Percentiles rank a stretch among this genome's conserved stretches.
phyloP scores from a whole-genome alignment of 1,140 invertebrate genomes.

The Metopolophium dirhodum region DNA sequence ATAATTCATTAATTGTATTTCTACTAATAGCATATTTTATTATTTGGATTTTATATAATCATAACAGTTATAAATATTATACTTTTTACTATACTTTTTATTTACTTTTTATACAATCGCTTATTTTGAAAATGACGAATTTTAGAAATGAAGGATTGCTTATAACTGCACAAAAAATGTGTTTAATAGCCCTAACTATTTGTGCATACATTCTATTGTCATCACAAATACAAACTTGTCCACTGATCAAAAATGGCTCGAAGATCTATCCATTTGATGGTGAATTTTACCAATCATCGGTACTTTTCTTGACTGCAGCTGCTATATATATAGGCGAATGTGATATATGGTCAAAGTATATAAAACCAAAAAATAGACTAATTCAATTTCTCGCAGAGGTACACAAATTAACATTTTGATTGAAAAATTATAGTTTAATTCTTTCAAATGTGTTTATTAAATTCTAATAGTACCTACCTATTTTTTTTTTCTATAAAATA shows the following conservation, averaged over 20 bases:
- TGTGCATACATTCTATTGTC: neutral
- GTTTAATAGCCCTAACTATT: neutral
- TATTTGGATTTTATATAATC: neutral
- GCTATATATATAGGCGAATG: neutral
- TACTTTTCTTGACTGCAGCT: slow-evolving; percentile 25
- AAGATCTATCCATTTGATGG: slow-evolving; percentile 42
- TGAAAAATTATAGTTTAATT: neutral
- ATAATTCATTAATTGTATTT: neutral
- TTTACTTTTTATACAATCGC: neutral
- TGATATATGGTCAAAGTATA: slow-evolving; percentile 13
- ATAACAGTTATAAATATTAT: neutral
- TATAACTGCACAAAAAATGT: neutral
- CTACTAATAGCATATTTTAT: neutral
- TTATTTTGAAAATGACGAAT: slow-evolving; percentile 9
- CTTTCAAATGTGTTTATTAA: neutral
- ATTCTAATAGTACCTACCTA: neutral
- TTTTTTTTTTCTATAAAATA: neutral
- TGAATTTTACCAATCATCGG: neutral
- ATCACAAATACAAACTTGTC: neutral
- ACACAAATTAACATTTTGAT: neutral
- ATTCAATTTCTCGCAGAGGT: slow-evolving; percentile 26
- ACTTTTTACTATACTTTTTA: neutral
- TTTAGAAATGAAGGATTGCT: neutral
- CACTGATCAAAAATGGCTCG: neutral
- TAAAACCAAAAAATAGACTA: slow-evolving; percentile 19